These are phyloP conservation scores for Acronicta alni DNA, from an alignment of 2,888 invertebrate genomes.

Conservation along the genomic window DNA sequence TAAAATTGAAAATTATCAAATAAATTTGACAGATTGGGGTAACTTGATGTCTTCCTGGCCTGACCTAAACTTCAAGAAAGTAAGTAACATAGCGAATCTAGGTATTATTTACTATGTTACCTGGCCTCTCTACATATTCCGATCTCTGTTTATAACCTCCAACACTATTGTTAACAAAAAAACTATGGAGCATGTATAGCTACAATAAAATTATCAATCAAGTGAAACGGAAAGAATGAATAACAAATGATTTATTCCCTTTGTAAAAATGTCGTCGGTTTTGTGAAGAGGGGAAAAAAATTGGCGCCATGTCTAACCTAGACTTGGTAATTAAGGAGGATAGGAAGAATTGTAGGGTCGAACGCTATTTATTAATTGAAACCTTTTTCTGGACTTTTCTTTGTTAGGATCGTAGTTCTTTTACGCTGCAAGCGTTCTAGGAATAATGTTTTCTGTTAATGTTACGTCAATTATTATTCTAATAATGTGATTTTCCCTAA, in stretches of 20 bases:
- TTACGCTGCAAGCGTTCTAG: slow-evolving; percentile 2
- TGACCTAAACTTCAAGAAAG: too few relatives aligned
- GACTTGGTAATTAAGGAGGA: slow-evolving; percentile 29
- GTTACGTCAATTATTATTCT: too few relatives aligned
- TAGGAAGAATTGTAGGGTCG: slow-evolving; percentile 29
- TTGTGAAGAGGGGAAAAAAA: slow-evolving; percentile 34
- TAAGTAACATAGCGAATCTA: too few relatives aligned
- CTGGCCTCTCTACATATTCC: too few relatives aligned
- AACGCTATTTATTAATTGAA: slow-evolving; percentile 30
- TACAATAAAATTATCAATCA: slow-evolving; percentile 42
- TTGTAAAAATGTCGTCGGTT: slow-evolving; percentile 29
- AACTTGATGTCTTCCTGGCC: too few relatives aligned
- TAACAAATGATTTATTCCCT: slow-evolving; percentile 35
- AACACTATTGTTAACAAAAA: slow-evolving; percentile 19
- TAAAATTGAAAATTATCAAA: too few relatives aligned
- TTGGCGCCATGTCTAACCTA: slow-evolving; percentile 54
- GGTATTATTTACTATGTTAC: too few relatives aligned
- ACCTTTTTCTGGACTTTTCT: slow-evolving; percentile 40
- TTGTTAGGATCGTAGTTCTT: slow-evolving; percentile 17
- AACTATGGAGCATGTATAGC: neutral
- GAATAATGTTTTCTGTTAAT: neutral
- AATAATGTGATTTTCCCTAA: too few relatives aligned
- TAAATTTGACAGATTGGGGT: too few relatives aligned
- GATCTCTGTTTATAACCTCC: neutral
- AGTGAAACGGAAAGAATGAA: slow-evolving; percentile 42